These are phyloP conservation scores for Trichogramma dendrolimi DNA, from an alignment of 2,888 invertebrate genomes.

Conservation along the genomic window DNA sequence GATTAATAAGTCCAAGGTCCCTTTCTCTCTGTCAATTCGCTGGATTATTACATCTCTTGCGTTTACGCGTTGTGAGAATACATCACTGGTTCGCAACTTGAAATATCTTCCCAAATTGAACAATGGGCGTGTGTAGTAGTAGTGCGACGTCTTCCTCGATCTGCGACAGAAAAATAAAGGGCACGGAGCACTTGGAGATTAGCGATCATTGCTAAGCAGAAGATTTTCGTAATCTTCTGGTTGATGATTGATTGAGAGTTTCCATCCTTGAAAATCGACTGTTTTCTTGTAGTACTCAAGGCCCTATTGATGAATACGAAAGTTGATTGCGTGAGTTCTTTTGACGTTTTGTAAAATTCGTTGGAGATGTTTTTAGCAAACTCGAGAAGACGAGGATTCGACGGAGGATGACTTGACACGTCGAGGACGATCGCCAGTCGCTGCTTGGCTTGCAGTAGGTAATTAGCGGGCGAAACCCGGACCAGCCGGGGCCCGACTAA, in stretches of 20 bases:
- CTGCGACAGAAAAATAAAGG: constrained; percentile 39
- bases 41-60: not conserved
- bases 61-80: constrained; percentile 22
- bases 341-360: too few relatives aligned
- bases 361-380: too few relatives aligned
- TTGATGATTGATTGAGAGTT: not conserved
- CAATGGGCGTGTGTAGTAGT: not conserved
- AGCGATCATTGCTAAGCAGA: constrained; percentile 30
- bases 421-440: too few relatives aligned
- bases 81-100: not conserved
- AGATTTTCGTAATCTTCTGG: not conserved
- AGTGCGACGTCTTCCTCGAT: constrained; percentile 28
- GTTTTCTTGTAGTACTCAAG: too few relatives aligned
- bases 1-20: constrained; percentile 17
- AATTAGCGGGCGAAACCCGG: not conserved
- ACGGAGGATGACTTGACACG: too few relatives aligned
- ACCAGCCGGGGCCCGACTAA: constrained; percentile 16
- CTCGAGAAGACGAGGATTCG: too few relatives aligned
- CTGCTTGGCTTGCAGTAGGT: too few relatives aligned
- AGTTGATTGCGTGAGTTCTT: too few relatives aligned
- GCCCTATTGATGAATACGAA: too few relatives aligned
- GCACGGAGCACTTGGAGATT: constrained; percentile 36
- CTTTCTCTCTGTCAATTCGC: not conserved
- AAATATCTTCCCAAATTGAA: too few relatives aligned
- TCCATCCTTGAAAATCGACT: too few relatives aligned